These are phyloP conservation scores for Botrylloides violaceus DNA, from an alignment of 23 tunicate species.

Conservation along the genomic window DNA sequence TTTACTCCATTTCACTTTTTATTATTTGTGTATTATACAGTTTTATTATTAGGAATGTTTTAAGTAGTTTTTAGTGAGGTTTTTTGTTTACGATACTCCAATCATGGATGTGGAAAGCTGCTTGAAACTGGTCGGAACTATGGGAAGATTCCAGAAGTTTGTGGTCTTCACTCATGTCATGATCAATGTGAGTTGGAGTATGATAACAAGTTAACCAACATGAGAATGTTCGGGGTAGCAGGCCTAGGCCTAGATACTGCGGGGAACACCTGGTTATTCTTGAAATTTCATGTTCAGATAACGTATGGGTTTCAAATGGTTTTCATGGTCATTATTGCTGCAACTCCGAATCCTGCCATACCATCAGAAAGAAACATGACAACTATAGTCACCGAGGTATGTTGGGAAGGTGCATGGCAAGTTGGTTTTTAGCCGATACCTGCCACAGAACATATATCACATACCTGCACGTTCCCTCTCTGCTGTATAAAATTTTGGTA, in stretches of 20 bases:
- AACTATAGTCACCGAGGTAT: conserved; percentile 76
- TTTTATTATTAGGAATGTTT: not conserved
- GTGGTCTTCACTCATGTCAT: conserved; percentile 15
- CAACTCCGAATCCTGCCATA: conserved; percentile 35
- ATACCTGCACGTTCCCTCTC: too few species aligned
- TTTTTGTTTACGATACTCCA: not conserved
- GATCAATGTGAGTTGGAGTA: conserved; percentile 76
- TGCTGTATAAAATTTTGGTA: too few species aligned
- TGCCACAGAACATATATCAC: too few species aligned
- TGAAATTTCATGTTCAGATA: conserved; percentile 54
- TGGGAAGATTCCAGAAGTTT: conserved; percentile 46
- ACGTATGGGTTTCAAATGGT: conserved; percentile 53
- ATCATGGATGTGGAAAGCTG: conserved; percentile 75
- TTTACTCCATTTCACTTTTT: not conserved
- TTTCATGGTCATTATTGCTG: conserved; percentile 75
- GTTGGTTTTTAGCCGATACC: too few species aligned
- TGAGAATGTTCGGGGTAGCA: too few species aligned
- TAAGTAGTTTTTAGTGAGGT: not conserved
- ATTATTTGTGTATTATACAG: not conserved
- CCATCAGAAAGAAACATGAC: conserved; percentile 35
- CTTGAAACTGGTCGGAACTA: conserved; percentile 46
- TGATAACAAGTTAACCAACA: too few species aligned
- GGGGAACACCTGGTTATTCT: too few species aligned
- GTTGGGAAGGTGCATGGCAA: too few species aligned
- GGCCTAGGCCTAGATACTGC: too few species aligned